Evolutionary conservation across 2,113 vertebrate genomes (phyloP).

Genomic region (Sterrhoptilus dennistouni): DNA sequence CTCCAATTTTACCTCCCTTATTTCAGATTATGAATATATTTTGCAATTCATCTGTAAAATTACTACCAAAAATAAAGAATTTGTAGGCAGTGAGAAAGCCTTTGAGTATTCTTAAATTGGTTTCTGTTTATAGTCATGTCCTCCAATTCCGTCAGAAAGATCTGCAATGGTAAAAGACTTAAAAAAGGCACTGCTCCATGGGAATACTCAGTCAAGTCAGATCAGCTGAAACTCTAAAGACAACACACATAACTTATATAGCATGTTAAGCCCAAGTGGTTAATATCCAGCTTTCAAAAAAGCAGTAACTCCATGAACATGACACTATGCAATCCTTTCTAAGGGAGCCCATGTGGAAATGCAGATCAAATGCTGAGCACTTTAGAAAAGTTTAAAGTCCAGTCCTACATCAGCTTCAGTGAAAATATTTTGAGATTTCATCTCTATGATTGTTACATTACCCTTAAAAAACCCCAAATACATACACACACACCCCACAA

Average conservation of each 20-base stretch:
- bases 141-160: slow-evolving; percentile 81
- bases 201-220: not conserved
- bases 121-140: slow-evolving; percentile 24
- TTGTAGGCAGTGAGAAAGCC: not conserved
- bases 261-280: not conserved
- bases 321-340: not conserved
- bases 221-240: not conserved
- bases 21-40: not conserved
- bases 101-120: slow-evolving; percentile 12
- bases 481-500: fast-evolving
- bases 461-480: not conserved
- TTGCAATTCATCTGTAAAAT: not conserved
- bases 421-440: not conserved
- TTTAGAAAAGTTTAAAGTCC: not conserved
- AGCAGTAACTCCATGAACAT: not conserved
- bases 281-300: not conserved
- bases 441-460: not conserved
- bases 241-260: not conserved
- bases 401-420: not conserved
- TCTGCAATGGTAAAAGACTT: slow-evolving; percentile 50
- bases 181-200: not conserved
- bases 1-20: not conserved
- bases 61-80: not conserved
- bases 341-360: not conserved
- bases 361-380: not conserved